phyloP scores from a whole-genome alignment of 2,888 invertebrate species.

The Orthosia incerta region DNA sequence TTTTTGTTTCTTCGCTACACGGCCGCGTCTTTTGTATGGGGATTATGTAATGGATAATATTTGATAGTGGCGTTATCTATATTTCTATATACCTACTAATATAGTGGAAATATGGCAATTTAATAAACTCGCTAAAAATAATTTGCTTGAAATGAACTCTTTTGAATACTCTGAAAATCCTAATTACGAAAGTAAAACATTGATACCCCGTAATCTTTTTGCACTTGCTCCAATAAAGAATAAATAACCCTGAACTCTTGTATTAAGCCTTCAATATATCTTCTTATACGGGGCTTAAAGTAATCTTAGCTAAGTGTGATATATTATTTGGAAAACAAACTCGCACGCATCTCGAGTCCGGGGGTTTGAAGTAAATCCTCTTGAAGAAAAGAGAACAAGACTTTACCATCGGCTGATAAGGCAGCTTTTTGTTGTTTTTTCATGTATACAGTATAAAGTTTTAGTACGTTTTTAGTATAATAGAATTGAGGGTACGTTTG shows the following conservation, averaged over 20 bases:
- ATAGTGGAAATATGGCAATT: no score
- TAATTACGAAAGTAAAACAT: slow-evolving; percentile 37
- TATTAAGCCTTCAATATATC: slow-evolving; percentile 83
- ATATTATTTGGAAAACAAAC: slow-evolving; percentile 85
- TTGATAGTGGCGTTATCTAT: no score
- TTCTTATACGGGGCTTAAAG: slow-evolving; percentile 80
- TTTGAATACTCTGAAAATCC: not conserved
- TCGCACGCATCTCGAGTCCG: slow-evolving; percentile 71
- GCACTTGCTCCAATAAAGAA: slow-evolving; percentile 71
- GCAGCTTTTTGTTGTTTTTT: slow-evolving; percentile 46
- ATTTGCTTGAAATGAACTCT: no score
- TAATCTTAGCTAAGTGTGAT: slow-evolving; percentile 86
- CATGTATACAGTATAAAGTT: slow-evolving; percentile 40
- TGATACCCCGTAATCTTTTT: slow-evolving; percentile 58
- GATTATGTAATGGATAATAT: not conserved
- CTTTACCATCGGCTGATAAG: slow-evolving; percentile 72
- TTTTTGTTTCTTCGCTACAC: slow-evolving; percentile 9
- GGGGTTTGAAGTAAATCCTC: slow-evolving; percentile 74
- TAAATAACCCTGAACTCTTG: slow-evolving; percentile 72
- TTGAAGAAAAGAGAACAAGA: slow-evolving; percentile 76
- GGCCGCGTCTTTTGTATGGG: not conserved
- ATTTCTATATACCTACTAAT: no score
- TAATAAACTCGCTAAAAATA: no score
- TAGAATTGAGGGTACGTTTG: slow-evolving; percentile 43
- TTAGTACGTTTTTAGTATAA: slow-evolving; percentile 49